Evolutionary conservation across 64 coral and sea anemone species (phyloP).

Genomic region (Montipora efflorescens): DNA sequence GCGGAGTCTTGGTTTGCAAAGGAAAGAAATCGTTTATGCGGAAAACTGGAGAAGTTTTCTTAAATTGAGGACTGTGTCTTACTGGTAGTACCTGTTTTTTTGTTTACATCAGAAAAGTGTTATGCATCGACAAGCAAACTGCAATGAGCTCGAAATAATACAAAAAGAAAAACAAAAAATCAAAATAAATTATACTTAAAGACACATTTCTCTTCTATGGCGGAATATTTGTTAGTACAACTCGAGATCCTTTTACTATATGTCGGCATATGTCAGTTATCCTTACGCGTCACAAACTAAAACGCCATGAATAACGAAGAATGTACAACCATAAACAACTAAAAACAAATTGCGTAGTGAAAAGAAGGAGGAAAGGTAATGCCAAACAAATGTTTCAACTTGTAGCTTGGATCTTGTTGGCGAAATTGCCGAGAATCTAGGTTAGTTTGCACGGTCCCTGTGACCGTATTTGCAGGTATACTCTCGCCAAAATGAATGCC

Average conservation of each 20-base stretch:
- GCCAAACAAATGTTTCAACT: neutral
- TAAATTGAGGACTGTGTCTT: conserved; percentile 19
- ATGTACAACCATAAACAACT: neutral
- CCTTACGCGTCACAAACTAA: neutral
- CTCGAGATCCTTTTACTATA: too few relatives aligned
- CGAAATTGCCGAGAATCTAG: neutral
- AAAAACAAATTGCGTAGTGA: neutral
- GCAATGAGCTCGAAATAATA: conserved; percentile 29
- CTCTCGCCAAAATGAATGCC: neutral
- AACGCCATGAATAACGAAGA: neutral
- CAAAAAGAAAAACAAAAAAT: neutral
- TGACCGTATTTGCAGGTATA: neutral
- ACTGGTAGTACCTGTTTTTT: conserved; percentile 65
- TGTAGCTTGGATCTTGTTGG: neutral
- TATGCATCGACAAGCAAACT: conserved; percentile 49
- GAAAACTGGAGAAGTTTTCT: neutral
- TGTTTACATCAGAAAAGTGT: conserved; percentile 82
- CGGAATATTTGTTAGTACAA: neutral
- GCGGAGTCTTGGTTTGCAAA: neutral
- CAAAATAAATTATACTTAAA: neutral
- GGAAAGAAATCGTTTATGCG: neutral
- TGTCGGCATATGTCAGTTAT: neutral
- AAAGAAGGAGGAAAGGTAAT: neutral
- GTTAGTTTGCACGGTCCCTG: neutral
- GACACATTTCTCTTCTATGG: neutral